Percentiles rank a stretch among this genome's conserved stretches.
These are phyloP conservation scores for Petrophora chlorosata DNA, from an alignment of 2,888 invertebrate species.

Conservation along the genomic window DNA sequence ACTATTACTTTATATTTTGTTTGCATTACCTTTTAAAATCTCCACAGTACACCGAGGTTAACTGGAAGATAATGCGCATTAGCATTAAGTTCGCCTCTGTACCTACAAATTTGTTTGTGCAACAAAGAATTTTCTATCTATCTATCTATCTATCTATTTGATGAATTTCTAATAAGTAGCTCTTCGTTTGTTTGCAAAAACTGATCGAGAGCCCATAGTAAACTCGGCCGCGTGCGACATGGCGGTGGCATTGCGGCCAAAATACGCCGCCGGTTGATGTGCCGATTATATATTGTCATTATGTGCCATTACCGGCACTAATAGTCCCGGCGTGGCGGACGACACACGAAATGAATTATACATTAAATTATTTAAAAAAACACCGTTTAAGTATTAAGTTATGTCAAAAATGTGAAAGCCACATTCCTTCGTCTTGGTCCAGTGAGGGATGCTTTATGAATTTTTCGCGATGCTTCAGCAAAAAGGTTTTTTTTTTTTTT, in stretches of 20 bases:
- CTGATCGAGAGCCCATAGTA: conserved; percentile 13
- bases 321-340: conserved; percentile 59
- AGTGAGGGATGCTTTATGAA: conserved; percentile 14
- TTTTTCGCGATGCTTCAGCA: conserved; percentile 26
- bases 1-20: no score
- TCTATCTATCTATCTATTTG: no score
- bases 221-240: conserved; percentile 32
- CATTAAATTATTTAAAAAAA: conserved; percentile 62
- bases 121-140: no score
- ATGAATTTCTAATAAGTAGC: no score
- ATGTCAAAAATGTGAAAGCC: conserved; percentile 66
- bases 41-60: no score
- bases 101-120: no score
- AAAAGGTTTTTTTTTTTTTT: no score
- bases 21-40: no score
- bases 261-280: conserved; percentile 54
- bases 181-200: no score
- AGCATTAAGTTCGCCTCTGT: no score
- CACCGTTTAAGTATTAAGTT: conserved; percentile 52
- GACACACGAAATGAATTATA: conserved; percentile 48
- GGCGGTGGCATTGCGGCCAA: conserved; percentile 29
- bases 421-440: conserved; percentile 36
- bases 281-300: conserved; percentile 76
- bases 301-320: conserved; percentile 72
- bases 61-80: no score